phyloP scores from a whole-genome alignment of 1,140 invertebrate species.

The Drosophila nebulosa region DNA sequence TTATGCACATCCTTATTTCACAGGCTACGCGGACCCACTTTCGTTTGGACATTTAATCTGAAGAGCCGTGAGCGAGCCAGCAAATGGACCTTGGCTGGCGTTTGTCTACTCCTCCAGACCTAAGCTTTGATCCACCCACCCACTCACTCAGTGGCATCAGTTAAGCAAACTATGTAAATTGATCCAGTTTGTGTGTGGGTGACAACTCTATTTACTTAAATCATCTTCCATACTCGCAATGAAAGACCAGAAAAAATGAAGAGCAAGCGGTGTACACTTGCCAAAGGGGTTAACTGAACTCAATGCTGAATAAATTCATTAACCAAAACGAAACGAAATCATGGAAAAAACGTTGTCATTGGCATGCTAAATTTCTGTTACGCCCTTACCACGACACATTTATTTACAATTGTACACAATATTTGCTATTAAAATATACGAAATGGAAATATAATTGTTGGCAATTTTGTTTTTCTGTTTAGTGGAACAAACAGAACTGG shows the following conservation, averaged over 20 bases:
- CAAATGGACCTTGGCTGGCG: conserved; percentile 96
- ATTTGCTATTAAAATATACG: too few species aligned
- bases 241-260: conserved; percentile 15
- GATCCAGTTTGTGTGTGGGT: conserved; percentile 37
- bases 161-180: conserved; percentile 40
- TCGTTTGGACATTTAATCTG: conserved; percentile 97
- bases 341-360: neutral
- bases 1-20: conserved; percentile 16
- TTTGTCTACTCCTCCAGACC: conserved; percentile 91
- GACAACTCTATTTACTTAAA: conserved; percentile 33
- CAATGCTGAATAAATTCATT: conserved; percentile 49
- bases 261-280: neutral
- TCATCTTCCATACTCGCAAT: conserved; percentile 28
- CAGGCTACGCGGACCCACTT: conserved; percentile 90
- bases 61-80: conserved; percentile 92
- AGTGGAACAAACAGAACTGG: too few species aligned
- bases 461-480: too few species aligned
- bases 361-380: too few species aligned
- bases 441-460: too few species aligned
- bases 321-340: conserved; percentile 11
- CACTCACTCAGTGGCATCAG: neutral
- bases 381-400: too few species aligned
- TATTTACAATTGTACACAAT: too few species aligned
- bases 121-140: conserved; percentile 71
- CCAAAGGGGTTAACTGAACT: conserved; percentile 23